Percentiles rank a stretch among this genome's conserved stretches.
phyloP scores from a whole-genome alignment of 2,888 invertebrate genomes.

The Protophormia terraenovae region DNA sequence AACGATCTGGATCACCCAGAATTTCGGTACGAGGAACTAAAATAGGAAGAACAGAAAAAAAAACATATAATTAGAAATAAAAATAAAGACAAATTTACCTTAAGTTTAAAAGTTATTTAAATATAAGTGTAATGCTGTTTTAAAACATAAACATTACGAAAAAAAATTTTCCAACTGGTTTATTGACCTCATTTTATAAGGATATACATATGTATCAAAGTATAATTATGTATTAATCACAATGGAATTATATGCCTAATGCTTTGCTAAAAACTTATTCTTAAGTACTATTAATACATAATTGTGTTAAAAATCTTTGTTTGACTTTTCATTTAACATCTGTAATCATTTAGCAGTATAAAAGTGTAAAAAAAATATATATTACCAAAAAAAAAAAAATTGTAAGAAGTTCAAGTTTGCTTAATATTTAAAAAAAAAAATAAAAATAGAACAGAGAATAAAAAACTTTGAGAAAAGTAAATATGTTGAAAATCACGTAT shows the following conservation, averaged over 20 bases:
- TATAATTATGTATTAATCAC: slow-evolving; percentile 7
- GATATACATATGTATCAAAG: neutral
- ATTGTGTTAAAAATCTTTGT: neutral
- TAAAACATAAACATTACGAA: neutral
- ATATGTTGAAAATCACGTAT: slow-evolving; percentile 57
- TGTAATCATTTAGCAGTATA: neutral
- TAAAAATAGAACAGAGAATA: neutral
- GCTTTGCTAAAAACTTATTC: neutral
- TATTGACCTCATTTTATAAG: neutral
- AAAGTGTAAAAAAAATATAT: neutral
- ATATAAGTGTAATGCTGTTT: too few species aligned
- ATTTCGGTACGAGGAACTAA: slow-evolving; percentile 97
- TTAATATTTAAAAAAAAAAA: neutral
- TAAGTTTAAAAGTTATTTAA: neutral
- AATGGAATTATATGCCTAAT: neutral
- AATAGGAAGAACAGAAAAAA: neutral
- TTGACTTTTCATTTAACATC: neutral
- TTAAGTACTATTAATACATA: neutral
- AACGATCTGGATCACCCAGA: slow-evolving; percentile 93
- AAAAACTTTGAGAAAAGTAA: neutral
- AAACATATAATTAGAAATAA: too few species aligned
- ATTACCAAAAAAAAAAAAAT: neutral
- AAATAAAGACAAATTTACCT: too few species aligned
- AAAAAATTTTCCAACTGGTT: neutral
- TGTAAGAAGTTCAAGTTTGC: neutral